Conservation (phyloP, 2,113 vertebrate species). For the Carlito syrichta region DNA sequence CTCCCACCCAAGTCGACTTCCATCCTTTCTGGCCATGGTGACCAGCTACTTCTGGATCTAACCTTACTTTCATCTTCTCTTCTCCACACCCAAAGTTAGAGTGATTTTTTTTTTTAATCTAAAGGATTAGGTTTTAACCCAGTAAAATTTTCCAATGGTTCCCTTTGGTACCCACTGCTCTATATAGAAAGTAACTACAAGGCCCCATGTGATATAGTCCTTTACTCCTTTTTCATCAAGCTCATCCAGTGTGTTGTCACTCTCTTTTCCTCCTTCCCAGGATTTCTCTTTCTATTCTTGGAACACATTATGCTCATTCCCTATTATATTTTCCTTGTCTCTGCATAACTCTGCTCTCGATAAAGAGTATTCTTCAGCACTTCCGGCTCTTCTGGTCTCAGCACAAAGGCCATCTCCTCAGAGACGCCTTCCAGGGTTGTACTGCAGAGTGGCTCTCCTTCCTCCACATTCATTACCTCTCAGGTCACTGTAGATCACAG, state of each 20-base stretch:
- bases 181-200: not conserved
- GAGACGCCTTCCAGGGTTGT: not conserved
- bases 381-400: not conserved
- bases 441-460: not conserved
- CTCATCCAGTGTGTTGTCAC: not conserved
- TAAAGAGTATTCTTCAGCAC: not conserved
- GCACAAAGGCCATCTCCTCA: not conserved
- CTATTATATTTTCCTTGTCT: not conserved
- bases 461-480: not conserved
- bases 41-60: not conserved
- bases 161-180: not conserved
- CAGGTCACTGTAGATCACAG: not conserved
- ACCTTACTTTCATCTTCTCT: not conserved
- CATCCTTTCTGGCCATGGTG: fast-evolving
- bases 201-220: fast-evolving
- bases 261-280: not conserved
- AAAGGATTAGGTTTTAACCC: not conserved
- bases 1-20: too few species aligned
- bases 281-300: not conserved
- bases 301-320: not conserved
- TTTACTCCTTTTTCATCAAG: not conserved
- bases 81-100: not conserved
- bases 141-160: not conserved
- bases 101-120: not conserved
- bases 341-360: not conserved